Conservation (phyloP, 2,888 invertebrate species). For the Acronicta psi region DNA sequence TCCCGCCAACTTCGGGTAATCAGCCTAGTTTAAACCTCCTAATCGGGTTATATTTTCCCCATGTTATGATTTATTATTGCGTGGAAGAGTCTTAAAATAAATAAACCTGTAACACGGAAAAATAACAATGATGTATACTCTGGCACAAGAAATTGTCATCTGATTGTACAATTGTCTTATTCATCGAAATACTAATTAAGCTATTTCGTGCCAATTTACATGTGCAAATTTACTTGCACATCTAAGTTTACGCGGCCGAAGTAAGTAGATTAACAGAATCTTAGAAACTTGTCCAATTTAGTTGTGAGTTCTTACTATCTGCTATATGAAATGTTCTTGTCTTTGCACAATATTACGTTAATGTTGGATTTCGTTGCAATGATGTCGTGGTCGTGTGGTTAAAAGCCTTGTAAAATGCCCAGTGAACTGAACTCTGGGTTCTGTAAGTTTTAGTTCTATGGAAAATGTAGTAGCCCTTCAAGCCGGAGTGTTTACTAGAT, state of each 20-base stretch:
- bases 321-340: constrained; percentile 26
- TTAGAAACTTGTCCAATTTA: constrained; percentile 42
- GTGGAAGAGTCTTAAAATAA: not conserved
- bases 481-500: no score
- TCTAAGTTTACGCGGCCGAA: constrained; percentile 23
- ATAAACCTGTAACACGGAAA: no score
- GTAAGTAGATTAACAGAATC: constrained; percentile 44
- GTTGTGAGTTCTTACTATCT: constrained; percentile 22
- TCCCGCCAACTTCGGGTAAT: not conserved
- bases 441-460: no score
- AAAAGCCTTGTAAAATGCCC: not conserved
- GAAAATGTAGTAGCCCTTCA: no score
- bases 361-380: not conserved
- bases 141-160: constrained; percentile 22
- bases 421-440: no score
- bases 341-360: constrained; percentile 3
- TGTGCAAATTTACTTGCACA: constrained; percentile 24
- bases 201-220: constrained; percentile 30
- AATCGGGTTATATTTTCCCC: not conserved
- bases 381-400: not conserved
- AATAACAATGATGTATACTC: not conserved
- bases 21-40: not conserved
- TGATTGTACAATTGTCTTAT: constrained; percentile 34
- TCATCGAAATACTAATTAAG: constrained; percentile 24
- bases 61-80: not conserved